Evolutionary conservation across 1,140 invertebrate genomes (phyloP), one percentile per base, ranked within the genome.

Genomic region (Heliconius hewitsoni): DNA sequence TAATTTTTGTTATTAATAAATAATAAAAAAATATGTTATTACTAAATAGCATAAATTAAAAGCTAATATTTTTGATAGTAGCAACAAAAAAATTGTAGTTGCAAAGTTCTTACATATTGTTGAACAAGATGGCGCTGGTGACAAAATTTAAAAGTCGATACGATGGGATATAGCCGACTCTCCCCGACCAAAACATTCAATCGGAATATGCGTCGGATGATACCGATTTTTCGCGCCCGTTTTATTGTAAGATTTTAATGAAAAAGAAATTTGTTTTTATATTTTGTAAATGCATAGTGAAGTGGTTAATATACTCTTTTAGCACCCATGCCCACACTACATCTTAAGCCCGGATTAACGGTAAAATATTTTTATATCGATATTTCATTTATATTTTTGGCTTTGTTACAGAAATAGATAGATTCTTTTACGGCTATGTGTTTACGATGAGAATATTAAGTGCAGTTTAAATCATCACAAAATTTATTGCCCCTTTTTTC

Each of bases 261-360:
- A 81, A 86, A 81, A 80, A 76, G 78, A 83, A 74, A 80, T 23
- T 86, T 76, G 80, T 82, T 86, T 85, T 78, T 78, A 72, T 73
- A 76, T 42, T 52, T 71, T 70, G 74, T 87, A 75, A 84, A 87
- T 88, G 86, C 85, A 84, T 84, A 86, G 89, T 93, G 88, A 86
- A 88, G 89, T 92, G 88, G 82, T 85, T 79, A 72, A 82, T 76
- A 81, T 74, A 82, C 79, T 46, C 82, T 74, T 84, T 84, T 84
- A 81, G 73, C 83, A 90, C 88, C 83, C 83, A 95, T 95, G 94
- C 94, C 94, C 77, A 90, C 94, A 60, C 81, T 95, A 91, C 91
- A 95, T 79, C 89, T 95, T 74, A 94, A 95, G 78, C 93, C 94
- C 74, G 93, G 93, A 90, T 90, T 94, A 52, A 94, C 93, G 92